Percentiles rank a stretch among this genome's conserved stretches.
Conservation (phyloP, 2,888 invertebrate species). For the Helicoverpa assulta region DNA sequence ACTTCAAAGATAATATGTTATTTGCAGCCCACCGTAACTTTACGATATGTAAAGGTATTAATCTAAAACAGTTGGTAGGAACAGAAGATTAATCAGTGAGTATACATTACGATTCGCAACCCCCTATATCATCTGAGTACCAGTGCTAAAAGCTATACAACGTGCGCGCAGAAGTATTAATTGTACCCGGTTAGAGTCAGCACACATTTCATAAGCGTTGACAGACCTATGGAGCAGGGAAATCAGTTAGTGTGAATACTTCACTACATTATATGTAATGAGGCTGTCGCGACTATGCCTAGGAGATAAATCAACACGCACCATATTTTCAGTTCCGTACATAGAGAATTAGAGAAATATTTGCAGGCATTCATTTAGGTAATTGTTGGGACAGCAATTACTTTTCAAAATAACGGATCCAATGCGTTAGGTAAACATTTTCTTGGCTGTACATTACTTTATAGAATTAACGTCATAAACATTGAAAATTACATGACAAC, state of each 20-base stretch:
- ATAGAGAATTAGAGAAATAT: not conserved
- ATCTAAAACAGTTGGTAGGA: not conserved
- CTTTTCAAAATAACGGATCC: not conserved
- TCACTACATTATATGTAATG: constrained; percentile 29
- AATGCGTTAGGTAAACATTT: not conserved
- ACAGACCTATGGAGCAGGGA: constrained; percentile 34
- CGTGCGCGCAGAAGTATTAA: constrained; percentile 34
- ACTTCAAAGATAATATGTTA: too few relatives aligned
- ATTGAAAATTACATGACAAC: not conserved
- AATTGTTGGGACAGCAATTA: not conserved
- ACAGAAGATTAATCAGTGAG: not conserved
- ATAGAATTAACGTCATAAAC: not conserved
- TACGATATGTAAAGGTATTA: not conserved
- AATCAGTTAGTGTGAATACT: constrained; percentile 35
- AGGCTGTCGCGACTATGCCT: constrained; percentile 9
- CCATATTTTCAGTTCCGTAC: constrained; percentile 2
- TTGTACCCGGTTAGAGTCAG: constrained; percentile 20
- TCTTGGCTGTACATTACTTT: not conserved
- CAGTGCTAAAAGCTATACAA: constrained; percentile 17
- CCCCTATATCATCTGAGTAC: constrained; percentile 20
- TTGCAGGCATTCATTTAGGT: not conserved
- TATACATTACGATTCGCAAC: constrained; percentile 10
- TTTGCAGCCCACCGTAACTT: too few relatives aligned
- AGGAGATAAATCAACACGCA: constrained; percentile 1
- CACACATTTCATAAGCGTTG: constrained; percentile 18